A percentile compares a stretch with the other conserved stretches of the same genome.
These are phyloP conservation scores for Baryphthengus martii DNA, from an alignment of 2,113 vertebrate species.

Conservation along the genomic window DNA sequence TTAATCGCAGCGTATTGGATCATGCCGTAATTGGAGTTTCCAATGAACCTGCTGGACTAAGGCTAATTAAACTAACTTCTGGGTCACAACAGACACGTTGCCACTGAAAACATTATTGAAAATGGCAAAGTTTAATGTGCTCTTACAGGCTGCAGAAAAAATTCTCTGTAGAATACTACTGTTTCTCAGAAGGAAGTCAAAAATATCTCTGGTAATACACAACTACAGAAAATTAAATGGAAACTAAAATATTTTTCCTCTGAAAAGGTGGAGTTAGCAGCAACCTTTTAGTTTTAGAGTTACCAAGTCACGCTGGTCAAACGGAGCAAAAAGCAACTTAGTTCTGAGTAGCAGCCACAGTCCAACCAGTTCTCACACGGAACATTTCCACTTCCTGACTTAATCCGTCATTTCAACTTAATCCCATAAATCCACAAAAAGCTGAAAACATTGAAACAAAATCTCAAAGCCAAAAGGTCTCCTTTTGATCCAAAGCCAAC, in stretches of 20 bases:
- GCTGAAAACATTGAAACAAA: background rate
- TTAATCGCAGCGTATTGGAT: constrained; percentile 72
- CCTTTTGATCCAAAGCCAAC: too few species aligned
- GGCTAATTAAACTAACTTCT: constrained; percentile 69
- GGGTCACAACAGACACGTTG: constrained; percentile 46
- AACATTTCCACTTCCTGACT: background rate
- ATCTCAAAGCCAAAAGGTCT: background rate
- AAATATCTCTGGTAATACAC: background rate
- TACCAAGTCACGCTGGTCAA: background rate
- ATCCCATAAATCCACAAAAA: background rate
- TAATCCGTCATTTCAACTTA: background rate
- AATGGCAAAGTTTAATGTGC: background rate
- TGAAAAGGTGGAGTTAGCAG: background rate
- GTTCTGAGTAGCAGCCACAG: too few species aligned
- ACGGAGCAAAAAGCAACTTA: background rate
- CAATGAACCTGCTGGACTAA: constrained; percentile 56
- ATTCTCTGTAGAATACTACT: background rate
- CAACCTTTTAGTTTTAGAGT: background rate
- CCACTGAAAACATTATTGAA: constrained; percentile 15
- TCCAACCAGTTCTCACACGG: background rate
- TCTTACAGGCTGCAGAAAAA: background rate
- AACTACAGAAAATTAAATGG: background rate
- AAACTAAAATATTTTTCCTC: background rate
- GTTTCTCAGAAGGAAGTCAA: background rate
- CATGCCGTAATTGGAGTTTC: constrained; percentile 58